phyloP scores from a whole-genome alignment of 2,113 vertebrate genomes.

The Eclectus roratus region DNA sequence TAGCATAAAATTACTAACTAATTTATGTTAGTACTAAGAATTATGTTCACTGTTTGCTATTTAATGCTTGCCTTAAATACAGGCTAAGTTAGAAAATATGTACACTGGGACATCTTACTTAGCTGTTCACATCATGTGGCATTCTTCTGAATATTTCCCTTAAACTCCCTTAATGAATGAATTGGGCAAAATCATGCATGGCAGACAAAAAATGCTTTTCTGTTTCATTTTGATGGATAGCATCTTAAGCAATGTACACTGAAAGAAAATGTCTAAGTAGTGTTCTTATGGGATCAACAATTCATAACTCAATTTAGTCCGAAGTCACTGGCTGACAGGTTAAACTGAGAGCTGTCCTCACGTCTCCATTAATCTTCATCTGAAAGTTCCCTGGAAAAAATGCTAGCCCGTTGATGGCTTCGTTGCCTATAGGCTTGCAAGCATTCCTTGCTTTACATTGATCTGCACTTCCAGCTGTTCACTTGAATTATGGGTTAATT shows the following conservation, averaged over 20 bases:
- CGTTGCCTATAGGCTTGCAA: fast-evolving
- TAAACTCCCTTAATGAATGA: not conserved
- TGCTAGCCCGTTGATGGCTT: not conserved
- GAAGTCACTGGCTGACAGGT: not conserved
- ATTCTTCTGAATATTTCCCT: not conserved
- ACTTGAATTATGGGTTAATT: not conserved
- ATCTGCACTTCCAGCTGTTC: not conserved
- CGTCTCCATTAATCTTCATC: not conserved
- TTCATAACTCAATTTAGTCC: not conserved
- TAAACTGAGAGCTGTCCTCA: not conserved
- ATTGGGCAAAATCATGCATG: not conserved
- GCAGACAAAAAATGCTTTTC: not conserved
- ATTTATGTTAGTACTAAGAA: not conserved
- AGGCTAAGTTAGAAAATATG: not conserved
- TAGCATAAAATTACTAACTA: not conserved
- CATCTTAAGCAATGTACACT: not conserved
- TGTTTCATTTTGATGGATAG: not conserved
- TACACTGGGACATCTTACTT: not conserved
- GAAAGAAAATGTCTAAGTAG: not conserved
- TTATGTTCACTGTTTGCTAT: not conserved
- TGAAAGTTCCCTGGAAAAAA: not conserved
- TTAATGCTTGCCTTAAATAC: not conserved
- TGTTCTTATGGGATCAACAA: not conserved
- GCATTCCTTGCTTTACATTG: not conserved
- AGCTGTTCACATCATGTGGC: not conserved